Percentiles rank a stretch among this genome's conserved stretches.
Evolutionary conservation across 2,888 invertebrate genomes (phyloP).

Genomic region (Mesoligia furuncula): DNA sequence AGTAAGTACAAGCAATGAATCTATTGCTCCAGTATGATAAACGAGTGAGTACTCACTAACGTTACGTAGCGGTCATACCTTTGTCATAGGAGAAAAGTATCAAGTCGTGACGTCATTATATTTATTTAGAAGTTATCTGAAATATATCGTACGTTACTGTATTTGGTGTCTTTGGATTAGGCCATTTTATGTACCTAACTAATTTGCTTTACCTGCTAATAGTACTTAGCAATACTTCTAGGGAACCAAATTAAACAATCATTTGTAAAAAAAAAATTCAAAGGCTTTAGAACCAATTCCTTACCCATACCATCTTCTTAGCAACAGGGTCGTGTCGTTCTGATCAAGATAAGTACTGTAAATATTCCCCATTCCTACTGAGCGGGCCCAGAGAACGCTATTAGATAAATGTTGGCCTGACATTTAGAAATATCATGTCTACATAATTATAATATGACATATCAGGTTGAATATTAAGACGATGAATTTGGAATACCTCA

Average conservation of each 20-base stretch:
- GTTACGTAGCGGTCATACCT: not conserved
- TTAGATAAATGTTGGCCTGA: slow-evolving; percentile 20
- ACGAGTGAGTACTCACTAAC: slow-evolving; percentile 5
- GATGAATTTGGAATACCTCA: slow-evolving; percentile 35
- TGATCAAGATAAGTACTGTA: not conserved
- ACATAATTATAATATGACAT: slow-evolving; percentile 4
- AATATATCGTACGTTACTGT: not conserved
- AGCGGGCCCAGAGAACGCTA: not conserved
- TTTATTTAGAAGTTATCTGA: not conserved
- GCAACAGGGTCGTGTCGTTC: not conserved
- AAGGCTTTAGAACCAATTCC: not conserved
- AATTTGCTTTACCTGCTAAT: no score
- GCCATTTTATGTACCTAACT: no score
- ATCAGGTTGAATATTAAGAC: slow-evolving; percentile 24
- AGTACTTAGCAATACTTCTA: no score
- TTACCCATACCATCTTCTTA: not conserved
- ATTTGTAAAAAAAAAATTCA: not conserved
- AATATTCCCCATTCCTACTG: not conserved
- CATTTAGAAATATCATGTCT: slow-evolving; percentile 21
- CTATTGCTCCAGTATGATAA: slow-evolving; percentile 11
- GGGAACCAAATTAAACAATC: not conserved
- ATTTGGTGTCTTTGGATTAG: not conserved
- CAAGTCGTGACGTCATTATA: not conserved
- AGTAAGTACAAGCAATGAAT: not conserved
- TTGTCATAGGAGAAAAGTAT: slow-evolving; percentile 12